Evolutionary conservation across 2,113 vertebrate species (phyloP), one percentile per base, ranked within the genome.

Genomic region (Desmodus rotundus): DNA sequence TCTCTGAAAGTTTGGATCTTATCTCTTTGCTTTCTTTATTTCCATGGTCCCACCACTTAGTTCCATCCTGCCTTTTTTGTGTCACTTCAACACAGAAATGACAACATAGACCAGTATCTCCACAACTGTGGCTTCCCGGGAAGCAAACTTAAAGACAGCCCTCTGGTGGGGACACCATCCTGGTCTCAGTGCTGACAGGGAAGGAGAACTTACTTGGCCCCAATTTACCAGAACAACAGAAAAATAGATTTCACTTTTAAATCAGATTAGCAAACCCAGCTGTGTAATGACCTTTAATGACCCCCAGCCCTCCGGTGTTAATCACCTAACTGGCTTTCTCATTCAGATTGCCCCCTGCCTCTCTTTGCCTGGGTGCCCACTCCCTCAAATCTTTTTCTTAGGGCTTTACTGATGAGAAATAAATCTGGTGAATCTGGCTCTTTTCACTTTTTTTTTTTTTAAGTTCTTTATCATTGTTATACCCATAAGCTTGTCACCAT

Each of bases 381-480:
- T 15, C 50, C 70, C 36, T 33, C 36, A 24, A 47, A 7, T n/a
- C 22, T 85, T 78, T 96, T 90, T 81, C 90, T 58, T 14, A 1
- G 94, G 91, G 45, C 10, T 45, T 89, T 95, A 92, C 56, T 85
- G 87, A 95, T 67, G 89, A 92, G 47, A 61, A 95, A 52, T 89
- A 96, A 84, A 22, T 96, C 96, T 76, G 45, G 36, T 87, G 63
- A 87, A 26, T 76, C 45, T 50, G 90, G 82, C 74, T 93, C 63
- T 98, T 93, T 91, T 77, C 52, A 63, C 43, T 80, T 97, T 91
- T 94, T 70, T 56, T n/a, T n/a, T 43, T 43, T 43, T 54, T 20
- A 2, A 89, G 43, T 87, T 97, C 84, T 86, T 98, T 92, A 74
- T 83, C 94, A 65, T 94, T 93, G 92, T 92, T 96, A 58, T 36